Evolutionary conservation across 1,140 invertebrate genomes (phyloP), one percentile per base, ranked within the genome.

Genomic region (Brachionus koreanus): DNA sequence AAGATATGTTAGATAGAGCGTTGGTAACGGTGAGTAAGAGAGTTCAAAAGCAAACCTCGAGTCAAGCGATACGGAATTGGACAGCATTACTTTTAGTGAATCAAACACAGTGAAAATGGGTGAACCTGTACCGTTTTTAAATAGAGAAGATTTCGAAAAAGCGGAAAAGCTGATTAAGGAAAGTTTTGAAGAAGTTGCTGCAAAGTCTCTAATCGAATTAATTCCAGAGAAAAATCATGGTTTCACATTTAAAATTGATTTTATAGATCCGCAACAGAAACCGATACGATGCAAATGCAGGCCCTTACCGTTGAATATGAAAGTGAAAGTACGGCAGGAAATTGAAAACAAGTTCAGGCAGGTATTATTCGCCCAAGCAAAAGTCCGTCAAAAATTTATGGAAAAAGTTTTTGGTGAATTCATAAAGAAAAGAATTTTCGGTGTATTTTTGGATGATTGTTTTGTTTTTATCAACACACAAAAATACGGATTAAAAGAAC

Each of bases 291-390:
- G 49, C 16, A 52, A 52, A 52, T 16, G 49, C 16, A n/a, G 49
- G 4, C 49, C 49, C 16, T 19, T 52, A 7, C 49, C 49, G 16
- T 52, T 4, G n/a, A 52, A 52, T 52, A 5, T 52, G 19, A 52
- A 52, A 52, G 49, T 19, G 2, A 52, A 52, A 52, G 49, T 52
- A 16, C 49, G 49, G 16, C 49, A 16, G 4, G 49, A 52, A 19
- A 52, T 52, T 19, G 49, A 52, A 3, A 52, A 7, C 49, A 16
- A n/a, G n/a, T 52, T 19, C 13, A 52, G 19, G 49, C 49, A 2
- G 37, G 37, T 23, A 69, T 84, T 16, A 84, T 84, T 39, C 77
- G 79, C 42, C 33, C 10, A 12, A 82, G 83, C 9, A 46, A 82
- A 13, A 69, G 61, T 43, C 77, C 84, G n/a, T 85, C 49, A 52